Base-by-base conservation (phyloP, 2,797 vertebrate species). In the Agapornis canus region DNA sequence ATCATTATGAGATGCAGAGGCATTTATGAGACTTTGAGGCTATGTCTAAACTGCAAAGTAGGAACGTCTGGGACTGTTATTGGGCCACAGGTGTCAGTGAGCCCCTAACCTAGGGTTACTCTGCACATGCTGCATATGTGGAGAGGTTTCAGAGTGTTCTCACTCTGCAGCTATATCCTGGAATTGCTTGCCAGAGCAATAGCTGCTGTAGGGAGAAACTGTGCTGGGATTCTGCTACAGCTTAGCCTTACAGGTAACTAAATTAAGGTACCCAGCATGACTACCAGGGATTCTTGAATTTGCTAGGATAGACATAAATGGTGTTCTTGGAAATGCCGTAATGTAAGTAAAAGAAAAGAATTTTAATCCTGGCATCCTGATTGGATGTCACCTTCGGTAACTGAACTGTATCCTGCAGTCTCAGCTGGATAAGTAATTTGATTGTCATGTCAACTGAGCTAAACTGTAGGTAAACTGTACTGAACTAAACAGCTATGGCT, bases 41-140 rank as follows among this genome's bases (percentile, higher is more conserved):
- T 68, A 0, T 48, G 21, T 71, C 10, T 57, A 15, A 92, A 27
- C 5, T 42, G 42, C n/a, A 19, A 31, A 80, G 48, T 27, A 45
- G 72, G 32, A 90, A 20, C 20, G 42, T 4, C 5, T 70, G 68
- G 26, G 51, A 18, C 8, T 45, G 13, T 11, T 40, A 37, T 25
- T 35, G 51, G 42, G 29, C 27, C 39, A 4, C 5, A 40, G 40
- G 20, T 27, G 12, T 64, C 40, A 71, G 49, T 15, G 4, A 64
- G 16, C 7, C 22, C 47, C 32, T 37, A 40, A 31, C 15, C 22
- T 16, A 27, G n/a, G 4, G 8, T 42, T 37, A 3, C 48, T 68
- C 27, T 5, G 19, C 9, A 6, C 5, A 5, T 10, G 7, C 18
- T 69, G 16, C 0, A 0, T 17, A 1, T 23, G 9, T 29, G 56